These are phyloP conservation scores for Rachycentron canadum DNA, from an alignment of 2,797 vertebrate genomes.

Conservation along the genomic window DNA sequence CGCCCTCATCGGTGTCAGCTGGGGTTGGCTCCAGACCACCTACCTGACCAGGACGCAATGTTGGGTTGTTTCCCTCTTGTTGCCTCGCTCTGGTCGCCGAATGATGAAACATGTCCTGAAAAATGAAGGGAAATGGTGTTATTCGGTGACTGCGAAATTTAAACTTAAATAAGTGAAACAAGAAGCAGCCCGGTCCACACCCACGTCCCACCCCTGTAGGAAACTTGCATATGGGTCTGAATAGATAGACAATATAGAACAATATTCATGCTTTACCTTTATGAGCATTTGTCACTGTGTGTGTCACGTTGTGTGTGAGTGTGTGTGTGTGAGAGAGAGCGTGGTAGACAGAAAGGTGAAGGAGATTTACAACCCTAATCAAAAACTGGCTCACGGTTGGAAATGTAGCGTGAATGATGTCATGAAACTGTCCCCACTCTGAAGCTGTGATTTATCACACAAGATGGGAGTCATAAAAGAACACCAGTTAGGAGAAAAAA, in stretches of 20 bases:
- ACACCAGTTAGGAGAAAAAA: constrained; percentile 38
- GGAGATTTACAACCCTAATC: constrained; percentile 88
- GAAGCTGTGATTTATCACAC: constrained; percentile 83
- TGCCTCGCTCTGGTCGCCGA: background rate
- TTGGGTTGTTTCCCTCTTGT: background rate
- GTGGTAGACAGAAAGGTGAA: constrained; percentile 49
- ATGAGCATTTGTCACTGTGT: constrained; percentile 53
- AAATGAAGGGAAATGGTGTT: background rate
- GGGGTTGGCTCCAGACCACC: too few species aligned
- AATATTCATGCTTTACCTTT: constrained; percentile 28
- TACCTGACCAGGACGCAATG: background rate
- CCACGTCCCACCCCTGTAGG: background rate
- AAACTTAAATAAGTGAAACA: constrained; percentile 5
- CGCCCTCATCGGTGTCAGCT: too few species aligned
- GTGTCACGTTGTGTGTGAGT: constrained; percentile 18
- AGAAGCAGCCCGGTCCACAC: background rate
- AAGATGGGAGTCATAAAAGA: constrained; percentile 73
- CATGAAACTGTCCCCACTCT: constrained; percentile 81
- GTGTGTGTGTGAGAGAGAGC: constrained; percentile 6
- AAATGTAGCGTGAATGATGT: constrained; percentile 88
- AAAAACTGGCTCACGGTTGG: constrained; percentile 80
- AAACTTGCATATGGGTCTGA: constrained; percentile 37
- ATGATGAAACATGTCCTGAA: background rate
- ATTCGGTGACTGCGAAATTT: background rate
- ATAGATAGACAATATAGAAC: constrained; percentile 22